Base-by-base conservation (phyloP, 1,140 invertebrate species). In the Homalodisca vitripennis region DNA sequence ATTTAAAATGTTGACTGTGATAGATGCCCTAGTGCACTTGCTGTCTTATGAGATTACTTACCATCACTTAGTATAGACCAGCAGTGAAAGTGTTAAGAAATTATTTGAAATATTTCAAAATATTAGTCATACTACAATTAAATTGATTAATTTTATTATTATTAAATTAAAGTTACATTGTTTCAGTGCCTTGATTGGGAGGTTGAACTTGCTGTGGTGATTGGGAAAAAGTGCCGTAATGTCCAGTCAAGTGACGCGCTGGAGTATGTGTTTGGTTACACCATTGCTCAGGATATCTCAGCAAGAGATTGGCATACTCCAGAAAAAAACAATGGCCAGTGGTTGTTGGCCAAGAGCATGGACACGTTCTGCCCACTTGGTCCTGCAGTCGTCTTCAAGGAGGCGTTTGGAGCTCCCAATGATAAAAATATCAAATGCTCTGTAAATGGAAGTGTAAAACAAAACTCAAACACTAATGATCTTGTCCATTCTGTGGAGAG, bases 111-210 rank as follows among this genome's bases (percentile, higher is more conserved):
- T n/a, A n/a, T n/a, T n/a, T n/a, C n/a, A n/a, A n/a, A n/a, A n/a
- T n/a, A n/a, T n/a, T n/a, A n/a, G n/a, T n/a, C n/a, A n/a, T n/a
- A n/a, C n/a, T n/a, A n/a, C n/a, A n/a, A n/a, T n/a, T n/a, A n/a
- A n/a, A n/a, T n/a, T n/a, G n/a, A n/a, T n/a, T n/a, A n/a, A n/a
- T n/a, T n/a, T n/a, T n/a, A n/a, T n/a, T n/a, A n/a, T n/a, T n/a
- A n/a, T n/a, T n/a, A n/a, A n/a, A n/a, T n/a, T n/a, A n/a, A n/a
- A n/a, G n/a, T n/a, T n/a, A n/a, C n/a, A n/a, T n/a, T 66, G 62
- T 79, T 80, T 24, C 79, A 95, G 93, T 87, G 89, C 83, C 84
- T 95, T 2, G 94, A 96, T 78, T 96, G 91, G 90, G 94, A 96
- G 82, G 92, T 93, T 0, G 94, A 97, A 77, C 76, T 97, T 34